Base-by-base conservation (phyloP, 2,888 invertebrate genomes). In the Tanypteryx hageni region DNA sequence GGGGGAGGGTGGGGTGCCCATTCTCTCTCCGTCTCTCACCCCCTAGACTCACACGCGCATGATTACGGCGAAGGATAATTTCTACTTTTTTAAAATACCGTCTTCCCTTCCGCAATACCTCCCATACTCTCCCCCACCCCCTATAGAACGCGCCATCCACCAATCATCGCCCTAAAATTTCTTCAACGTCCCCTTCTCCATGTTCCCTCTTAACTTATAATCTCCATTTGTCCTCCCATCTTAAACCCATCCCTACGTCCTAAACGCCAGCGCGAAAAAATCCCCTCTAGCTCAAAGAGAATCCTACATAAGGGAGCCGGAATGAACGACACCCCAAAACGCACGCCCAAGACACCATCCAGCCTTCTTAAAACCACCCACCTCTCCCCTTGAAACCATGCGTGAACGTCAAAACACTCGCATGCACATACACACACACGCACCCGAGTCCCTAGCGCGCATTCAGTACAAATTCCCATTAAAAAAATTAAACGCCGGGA, bases 381-480 rank as follows among this genome's bases (percentile, higher is more conserved):
- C 9, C 76, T 11, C 22, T 27, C 22, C 18, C 4, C 76, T 27
- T 11, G 22, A 27, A 76, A 76, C 76, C 76, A 76, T 76, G 76
- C 76, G 76, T 76, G 22, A 76, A 76, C 76, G 76, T 76, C 76
- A 22, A 76, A 76, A 76, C 5, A 44, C 76, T 76, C 27, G 76
- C 27, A 76, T 18, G 68, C n/a, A 9, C 76, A n/a, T n/a, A n/a
- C n/a, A 44, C 44, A 5, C 44, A 76, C 76, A 27, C 68, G 18
- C 44, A 44, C 44, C 44, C 44, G 44, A 44, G 44, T 44, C 44
- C 44, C 5, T 44, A 44, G 44, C 5, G 44, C 44, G 44, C 44
- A 44, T 44, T 5, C 44, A 44, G 44, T 44, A 44, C 1, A 44
- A 68, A 0, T 76, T 14, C 22, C 76, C 76, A 76, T 76, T 76